phyloP scores from a whole-genome alignment of 2,797 vertebrate species.

The Acropternis orthonyx region DNA sequence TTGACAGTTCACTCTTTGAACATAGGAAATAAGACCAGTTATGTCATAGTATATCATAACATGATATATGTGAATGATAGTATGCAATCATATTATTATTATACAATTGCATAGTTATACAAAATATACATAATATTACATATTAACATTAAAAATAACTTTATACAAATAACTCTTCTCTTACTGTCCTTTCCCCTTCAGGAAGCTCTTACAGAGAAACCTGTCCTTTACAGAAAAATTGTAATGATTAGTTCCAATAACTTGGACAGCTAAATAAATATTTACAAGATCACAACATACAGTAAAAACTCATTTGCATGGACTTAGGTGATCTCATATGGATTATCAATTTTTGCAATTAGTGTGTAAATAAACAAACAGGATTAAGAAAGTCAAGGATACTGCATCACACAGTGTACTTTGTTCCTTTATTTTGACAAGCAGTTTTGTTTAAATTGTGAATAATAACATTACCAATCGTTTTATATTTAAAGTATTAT shows the following conservation, averaged over 20 bases:
- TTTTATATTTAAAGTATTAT: neutral
- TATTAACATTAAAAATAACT: neutral
- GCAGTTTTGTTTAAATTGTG: neutral
- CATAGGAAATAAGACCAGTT: neutral
- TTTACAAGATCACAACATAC: conserved; percentile 43
- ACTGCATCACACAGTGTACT: neutral
- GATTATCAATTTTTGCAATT: conserved; percentile 62
- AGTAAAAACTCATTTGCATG: conserved; percentile 49
- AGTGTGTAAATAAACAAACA: conserved; percentile 47
- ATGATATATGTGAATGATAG: neutral
- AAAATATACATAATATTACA: neutral
- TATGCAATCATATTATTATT: neutral
- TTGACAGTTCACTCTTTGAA: neutral
- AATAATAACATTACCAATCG: neutral
- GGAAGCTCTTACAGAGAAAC: neutral
- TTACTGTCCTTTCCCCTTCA: neutral
- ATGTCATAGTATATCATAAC: neutral
- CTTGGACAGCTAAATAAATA: conserved; percentile 40
- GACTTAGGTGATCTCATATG: neutral
- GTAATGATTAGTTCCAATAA: neutral
- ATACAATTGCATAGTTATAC: neutral
- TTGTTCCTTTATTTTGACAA: conserved; percentile 36
- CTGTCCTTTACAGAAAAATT: conserved; percentile 6
- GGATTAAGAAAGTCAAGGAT: conserved; percentile 56
- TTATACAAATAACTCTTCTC: neutral